A percentile compares a stretch with the other conserved stretches of the same genome.
Conservation (phyloP, 2,797 vertebrate genomes). For the Phaenicophaeus curvirostris region DNA sequence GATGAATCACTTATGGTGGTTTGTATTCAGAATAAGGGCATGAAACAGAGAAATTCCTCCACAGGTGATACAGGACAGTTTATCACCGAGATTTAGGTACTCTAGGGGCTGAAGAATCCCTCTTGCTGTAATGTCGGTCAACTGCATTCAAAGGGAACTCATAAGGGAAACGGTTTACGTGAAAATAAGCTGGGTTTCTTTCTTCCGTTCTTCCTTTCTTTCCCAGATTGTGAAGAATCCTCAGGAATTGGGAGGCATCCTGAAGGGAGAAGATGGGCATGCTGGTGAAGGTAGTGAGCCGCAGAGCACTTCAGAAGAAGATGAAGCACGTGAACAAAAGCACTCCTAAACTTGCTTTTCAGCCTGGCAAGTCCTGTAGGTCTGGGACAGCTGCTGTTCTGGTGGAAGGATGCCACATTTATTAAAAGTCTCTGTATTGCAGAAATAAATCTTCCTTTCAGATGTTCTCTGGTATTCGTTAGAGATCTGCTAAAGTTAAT, state of each 20-base stretch:
- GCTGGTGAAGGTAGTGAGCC: constrained; percentile 81
- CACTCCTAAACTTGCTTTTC: neutral
- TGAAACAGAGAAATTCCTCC: neutral
- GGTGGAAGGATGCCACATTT: neutral
- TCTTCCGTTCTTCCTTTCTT: neutral
- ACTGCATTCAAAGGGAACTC: neutral
- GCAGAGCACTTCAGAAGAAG: constrained; percentile 41
- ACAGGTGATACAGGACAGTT: neutral
- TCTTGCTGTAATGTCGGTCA: neutral
- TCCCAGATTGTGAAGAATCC: constrained; percentile 92
- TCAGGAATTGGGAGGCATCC: constrained; percentile 87
- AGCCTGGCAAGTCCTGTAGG: neutral
- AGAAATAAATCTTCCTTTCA: constrained; percentile 2
- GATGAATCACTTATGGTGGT: neutral
- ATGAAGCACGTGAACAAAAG: neutral
- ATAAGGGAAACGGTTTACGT: neutral
- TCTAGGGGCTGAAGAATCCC: neutral
- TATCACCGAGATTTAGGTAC: neutral
- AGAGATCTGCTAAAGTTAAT: neutral
- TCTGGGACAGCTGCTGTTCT: neutral
- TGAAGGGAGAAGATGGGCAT: constrained; percentile 88
- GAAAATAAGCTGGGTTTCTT: neutral
- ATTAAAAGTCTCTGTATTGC: constrained; percentile 42
- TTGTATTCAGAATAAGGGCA: neutral
- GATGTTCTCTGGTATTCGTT: neutral